A percentile compares a stretch with the other conserved stretches of the same genome.
These are phyloP conservation scores for Gonioctena quinquepunctata DNA, from an alignment of 1,140 invertebrate species.

Conservation along the genomic window DNA sequence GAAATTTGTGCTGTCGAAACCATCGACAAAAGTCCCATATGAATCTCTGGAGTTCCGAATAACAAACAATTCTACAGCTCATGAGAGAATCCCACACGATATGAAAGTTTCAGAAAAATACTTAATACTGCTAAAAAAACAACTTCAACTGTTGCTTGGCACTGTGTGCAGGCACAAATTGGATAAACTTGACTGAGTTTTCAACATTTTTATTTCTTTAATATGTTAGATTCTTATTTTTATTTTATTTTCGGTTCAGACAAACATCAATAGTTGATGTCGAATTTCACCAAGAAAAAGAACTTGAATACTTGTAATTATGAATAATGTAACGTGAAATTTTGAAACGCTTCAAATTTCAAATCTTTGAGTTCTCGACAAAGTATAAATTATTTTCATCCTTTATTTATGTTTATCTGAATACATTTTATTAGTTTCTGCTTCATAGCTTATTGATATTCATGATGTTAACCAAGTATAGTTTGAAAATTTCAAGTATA, in stretches of 20 bases:
- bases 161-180: background rate
- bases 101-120: slow-evolving; percentile 5
- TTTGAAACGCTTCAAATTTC: too few relatives aligned
- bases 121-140: background rate
- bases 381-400: too few relatives aligned
- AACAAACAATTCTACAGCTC: background rate
- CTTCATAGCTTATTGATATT: too few relatives aligned
- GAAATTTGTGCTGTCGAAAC: background rate
- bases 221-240: slow-evolving; percentile 1
- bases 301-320: too few relatives aligned
- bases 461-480: too few relatives aligned
- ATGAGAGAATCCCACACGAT: background rate
- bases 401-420: too few relatives aligned
- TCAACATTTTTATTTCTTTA: background rate
- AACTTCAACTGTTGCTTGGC: background rate
- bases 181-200: background rate
- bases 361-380: too few relatives aligned
- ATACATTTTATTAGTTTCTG: too few relatives aligned
- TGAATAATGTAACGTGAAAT: too few relatives aligned
- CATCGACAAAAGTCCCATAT: background rate
- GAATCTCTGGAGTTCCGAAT: background rate
- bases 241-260: background rate
- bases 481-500: too few relatives aligned
- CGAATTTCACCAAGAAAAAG: too few relatives aligned
- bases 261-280: too few relatives aligned